phyloP scores from a whole-genome alignment of 2,888 invertebrate species.

The Drosophila kanekoi region DNA sequence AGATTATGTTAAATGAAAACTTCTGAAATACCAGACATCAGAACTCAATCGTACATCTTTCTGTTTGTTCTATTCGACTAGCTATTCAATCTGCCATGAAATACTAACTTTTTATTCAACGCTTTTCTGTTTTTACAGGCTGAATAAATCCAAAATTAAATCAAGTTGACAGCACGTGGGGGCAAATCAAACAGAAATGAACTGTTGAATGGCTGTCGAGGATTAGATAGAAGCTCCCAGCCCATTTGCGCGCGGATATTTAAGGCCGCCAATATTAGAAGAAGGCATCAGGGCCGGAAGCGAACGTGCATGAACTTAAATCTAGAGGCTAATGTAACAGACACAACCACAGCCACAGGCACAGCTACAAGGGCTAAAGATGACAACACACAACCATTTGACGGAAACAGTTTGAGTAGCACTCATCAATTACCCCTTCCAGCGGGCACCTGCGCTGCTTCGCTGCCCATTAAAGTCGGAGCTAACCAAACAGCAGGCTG shows the following conservation, averaged over 20 bases:
- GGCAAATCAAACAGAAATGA: conserved; percentile 67
- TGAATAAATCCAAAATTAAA: conserved; percentile 14
- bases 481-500: conserved; percentile 23
- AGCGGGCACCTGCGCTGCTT: conserved; percentile 34
- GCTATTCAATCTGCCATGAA: conserved; percentile 40
- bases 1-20: conserved; percentile 9
- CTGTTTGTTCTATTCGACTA: conserved; percentile 39
- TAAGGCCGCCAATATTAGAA: conserved; percentile 19
- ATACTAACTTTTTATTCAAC: conserved; percentile 37
- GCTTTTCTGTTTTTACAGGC: conserved; percentile 41
- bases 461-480: conserved; percentile 46
- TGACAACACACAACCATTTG: conserved; percentile 31
- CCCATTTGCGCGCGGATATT: conserved; percentile 44
- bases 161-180: conserved; percentile 32
- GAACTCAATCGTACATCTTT: conserved; percentile 30
- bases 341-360: conserved; percentile 7
- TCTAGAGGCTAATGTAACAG: conserved; percentile 42
- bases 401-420: conserved; percentile 33
- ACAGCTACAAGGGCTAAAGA: conserved; percentile 25
- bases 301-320: conserved; percentile 62
- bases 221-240: conserved; percentile 39
- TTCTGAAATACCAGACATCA: conserved; percentile 30
- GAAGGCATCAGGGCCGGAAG: background rate
- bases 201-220: conserved; percentile 64
- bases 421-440: conserved; percentile 62